A percentile compares a stretch with the other conserved stretches of the same genome.
phyloP scores from a whole-genome alignment of 2,797 vertebrate species.

The Myiothlypis chrysogaster region DNA sequence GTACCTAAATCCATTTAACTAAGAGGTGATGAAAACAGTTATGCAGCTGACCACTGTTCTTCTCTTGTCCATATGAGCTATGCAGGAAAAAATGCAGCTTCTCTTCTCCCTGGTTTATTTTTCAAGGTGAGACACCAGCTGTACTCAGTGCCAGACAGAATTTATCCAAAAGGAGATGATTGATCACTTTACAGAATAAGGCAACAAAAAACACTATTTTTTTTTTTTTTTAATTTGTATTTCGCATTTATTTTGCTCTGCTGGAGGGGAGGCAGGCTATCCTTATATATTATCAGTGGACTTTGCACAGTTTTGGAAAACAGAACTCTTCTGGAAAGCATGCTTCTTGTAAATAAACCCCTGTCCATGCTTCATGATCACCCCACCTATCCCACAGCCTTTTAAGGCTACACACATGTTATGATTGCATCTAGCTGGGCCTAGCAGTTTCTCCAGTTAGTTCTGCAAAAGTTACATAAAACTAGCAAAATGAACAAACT shows the following conservation, averaged over 20 bases:
- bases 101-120: background rate
- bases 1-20: background rate
- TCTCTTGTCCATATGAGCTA: background rate
- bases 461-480: background rate
- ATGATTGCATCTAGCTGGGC: background rate
- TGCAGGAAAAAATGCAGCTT: background rate
- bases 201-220: background rate
- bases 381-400: background rate
- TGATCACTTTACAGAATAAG: background rate
- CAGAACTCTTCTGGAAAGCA: background rate
- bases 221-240: background rate
- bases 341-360: conserved; percentile 35
- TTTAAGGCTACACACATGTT: background rate
- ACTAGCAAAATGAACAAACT: background rate
- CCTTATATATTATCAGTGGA: background rate
- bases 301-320: background rate
- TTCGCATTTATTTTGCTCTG: background rate
- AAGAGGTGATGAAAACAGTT: background rate
- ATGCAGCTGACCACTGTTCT: background rate
- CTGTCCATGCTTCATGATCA: background rate
- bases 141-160: background rate
- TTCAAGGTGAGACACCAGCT: background rate
- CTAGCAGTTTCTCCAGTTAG: background rate
- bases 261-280: background rate
- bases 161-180: background rate